Conservation (phyloP, 64 coral and sea anemone species). For the Catalaphyllia jardinei region DNA sequence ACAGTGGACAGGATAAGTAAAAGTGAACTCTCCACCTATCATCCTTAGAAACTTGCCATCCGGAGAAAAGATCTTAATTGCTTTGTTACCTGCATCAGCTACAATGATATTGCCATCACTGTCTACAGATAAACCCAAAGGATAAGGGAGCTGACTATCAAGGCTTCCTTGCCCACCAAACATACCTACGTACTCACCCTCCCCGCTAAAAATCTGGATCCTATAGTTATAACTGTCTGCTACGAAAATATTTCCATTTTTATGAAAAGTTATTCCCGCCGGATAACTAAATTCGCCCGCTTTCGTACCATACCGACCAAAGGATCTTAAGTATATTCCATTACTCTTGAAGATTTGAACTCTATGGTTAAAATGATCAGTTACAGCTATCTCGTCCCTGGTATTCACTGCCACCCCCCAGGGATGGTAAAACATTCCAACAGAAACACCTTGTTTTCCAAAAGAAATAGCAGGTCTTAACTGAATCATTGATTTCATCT, state of each 20-base stretch:
- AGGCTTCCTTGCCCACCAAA: background rate
- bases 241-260: too few species aligned
- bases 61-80: background rate
- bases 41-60: background rate
- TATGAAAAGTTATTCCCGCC: too few species aligned
- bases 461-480: background rate
- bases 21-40: background rate
- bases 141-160: too few species aligned
- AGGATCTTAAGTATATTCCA: background rate
- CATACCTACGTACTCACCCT: too few species aligned
- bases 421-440: background rate
- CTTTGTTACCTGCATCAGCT: background rate
- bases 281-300: too few species aligned
- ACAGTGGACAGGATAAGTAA: too few species aligned
- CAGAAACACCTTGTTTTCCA: background rate
- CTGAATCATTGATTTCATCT: background rate
- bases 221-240: too few species aligned
- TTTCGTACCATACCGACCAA: background rate
- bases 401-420: background rate
- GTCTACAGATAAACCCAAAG: background rate
- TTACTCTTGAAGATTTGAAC: conserved; percentile 7
- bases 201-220: too few species aligned
- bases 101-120: background rate
- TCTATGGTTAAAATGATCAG: background rate
- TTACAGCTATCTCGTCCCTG: conserved; percentile 3